Evolutionary conservation across 2,113 vertebrate species (phyloP).

Genomic region (Poeciliopsis retropinna): DNA sequence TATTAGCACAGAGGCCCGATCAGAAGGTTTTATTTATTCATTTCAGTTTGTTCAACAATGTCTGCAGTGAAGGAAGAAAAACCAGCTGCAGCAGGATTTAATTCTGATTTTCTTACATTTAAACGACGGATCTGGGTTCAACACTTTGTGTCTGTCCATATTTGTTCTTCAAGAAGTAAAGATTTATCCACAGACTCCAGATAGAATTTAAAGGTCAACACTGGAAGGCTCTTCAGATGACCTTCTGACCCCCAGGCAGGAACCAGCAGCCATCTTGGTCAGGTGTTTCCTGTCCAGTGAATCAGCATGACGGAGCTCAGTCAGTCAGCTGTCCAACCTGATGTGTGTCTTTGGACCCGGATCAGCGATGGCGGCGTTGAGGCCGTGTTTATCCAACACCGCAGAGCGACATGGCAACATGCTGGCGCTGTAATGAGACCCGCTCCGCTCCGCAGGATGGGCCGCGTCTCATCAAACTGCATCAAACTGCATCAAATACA

Average conservation of each 20-base stretch:
- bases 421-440: slow-evolving; percentile 26
- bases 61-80: too few species aligned
- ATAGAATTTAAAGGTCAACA: too few species aligned
- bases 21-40: too few species aligned
- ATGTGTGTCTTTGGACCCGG: neutral
- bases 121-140: too few species aligned
- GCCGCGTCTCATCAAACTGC: slow-evolving; percentile 17
- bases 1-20: too few species aligned
- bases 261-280: neutral
- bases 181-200: too few species aligned
- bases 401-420: slow-evolving; percentile 17
- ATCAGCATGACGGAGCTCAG: neutral
- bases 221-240: neutral
- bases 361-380: slow-evolving; percentile 17
- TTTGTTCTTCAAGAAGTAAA: too few species aligned
- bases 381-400: slow-evolving; percentile 49
- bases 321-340: neutral
- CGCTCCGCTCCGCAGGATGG: neutral
- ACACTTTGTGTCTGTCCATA: too few species aligned
- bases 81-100: too few species aligned
- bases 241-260: neutral
- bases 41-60: too few species aligned
- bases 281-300: neutral
- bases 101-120: too few species aligned
- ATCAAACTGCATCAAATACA: too few species aligned